Base-by-base conservation (phyloP, 1,140 invertebrate species). In the Drosophila asahinai region DNA sequence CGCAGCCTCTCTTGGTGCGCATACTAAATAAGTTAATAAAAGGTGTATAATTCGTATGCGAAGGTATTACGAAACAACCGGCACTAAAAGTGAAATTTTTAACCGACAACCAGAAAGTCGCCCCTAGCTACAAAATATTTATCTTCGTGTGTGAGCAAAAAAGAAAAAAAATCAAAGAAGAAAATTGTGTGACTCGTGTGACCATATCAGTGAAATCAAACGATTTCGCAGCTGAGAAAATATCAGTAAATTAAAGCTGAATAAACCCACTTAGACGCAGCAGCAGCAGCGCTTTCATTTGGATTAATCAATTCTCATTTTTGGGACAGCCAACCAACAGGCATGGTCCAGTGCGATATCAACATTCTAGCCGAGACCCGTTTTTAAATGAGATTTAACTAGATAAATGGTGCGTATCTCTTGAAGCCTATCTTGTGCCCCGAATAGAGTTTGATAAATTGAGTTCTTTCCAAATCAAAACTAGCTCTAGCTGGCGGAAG, bases 331-430 rank as follows among this genome's bases (percentile, higher is more conserved):
- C 30, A n/a, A 45, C 66, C 67, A 70, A 42, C 64, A 58, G 59
- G 54, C 54, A 52, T 67, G 70, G 64, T 42, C 36, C 45, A 64
- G 51, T 57, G 45, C 67, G 58, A 68, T 57, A 64, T 58, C 48
- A 9, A 83, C 68, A 65, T 82, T 82, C 77, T 81, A 73, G 19
- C 78, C 73, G 77, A 79, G 84, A 84, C 77, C 77, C 58, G 81
- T 78, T 89, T 89, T 81, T 90, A 64, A 87, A 87, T 87, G 84
- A 89, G 77, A 87, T 87, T 73, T 83, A 87, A 87, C 81, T 87
- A 87, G 84, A 87, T 87, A 87, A 87, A 87, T 87, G 84, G 84
- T 87, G 77, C 78, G 84, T 87, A 87, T 87, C 84, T 87, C 84
- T 84, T 76, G n/a, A 54, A 71, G 36, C 33, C 52, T 49, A 62